Evolutionary conservation across 2,888 invertebrate species (phyloP).

Genomic region (Pachydiplax longipennis): DNA sequence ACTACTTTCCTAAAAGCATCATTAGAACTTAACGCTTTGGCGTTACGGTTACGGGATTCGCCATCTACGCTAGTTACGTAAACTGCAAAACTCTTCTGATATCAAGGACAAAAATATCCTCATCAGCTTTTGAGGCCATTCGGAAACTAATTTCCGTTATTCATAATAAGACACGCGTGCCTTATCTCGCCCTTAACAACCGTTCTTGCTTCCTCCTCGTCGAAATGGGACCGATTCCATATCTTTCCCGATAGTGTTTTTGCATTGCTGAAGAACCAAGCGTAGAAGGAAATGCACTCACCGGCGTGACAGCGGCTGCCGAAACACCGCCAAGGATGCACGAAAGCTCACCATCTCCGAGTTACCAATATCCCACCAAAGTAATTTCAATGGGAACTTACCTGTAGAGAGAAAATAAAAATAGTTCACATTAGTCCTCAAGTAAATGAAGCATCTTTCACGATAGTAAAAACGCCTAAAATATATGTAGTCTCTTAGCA

Average conservation of each 20-base stretch:
- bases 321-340: background rate
- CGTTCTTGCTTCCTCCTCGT: background rate
- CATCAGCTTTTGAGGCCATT: background rate
- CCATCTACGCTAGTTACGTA: background rate
- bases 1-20: background rate
- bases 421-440: too few species aligned
- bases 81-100: background rate
- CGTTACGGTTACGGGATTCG: background rate
- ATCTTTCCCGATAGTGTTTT: background rate
- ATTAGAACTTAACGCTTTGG: background rate
- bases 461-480: too few species aligned
- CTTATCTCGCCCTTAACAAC: background rate
- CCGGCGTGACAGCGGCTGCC: constrained; percentile 13
- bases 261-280: background rate
- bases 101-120: background rate
- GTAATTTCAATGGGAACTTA: constrained; percentile 13
- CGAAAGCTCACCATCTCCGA: background rate
- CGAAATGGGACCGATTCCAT: background rate
- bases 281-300: background rate
- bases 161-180: background rate
- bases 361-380: background rate
- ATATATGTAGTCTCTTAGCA: too few species aligned
- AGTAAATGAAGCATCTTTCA: too few species aligned
- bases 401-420: background rate
- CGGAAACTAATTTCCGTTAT: background rate